Evolutionary conservation across 2,113 vertebrate genomes (phyloP), one percentile per base, ranked within the genome.

Genomic region (Psilopsiagon aurifrons): DNA sequence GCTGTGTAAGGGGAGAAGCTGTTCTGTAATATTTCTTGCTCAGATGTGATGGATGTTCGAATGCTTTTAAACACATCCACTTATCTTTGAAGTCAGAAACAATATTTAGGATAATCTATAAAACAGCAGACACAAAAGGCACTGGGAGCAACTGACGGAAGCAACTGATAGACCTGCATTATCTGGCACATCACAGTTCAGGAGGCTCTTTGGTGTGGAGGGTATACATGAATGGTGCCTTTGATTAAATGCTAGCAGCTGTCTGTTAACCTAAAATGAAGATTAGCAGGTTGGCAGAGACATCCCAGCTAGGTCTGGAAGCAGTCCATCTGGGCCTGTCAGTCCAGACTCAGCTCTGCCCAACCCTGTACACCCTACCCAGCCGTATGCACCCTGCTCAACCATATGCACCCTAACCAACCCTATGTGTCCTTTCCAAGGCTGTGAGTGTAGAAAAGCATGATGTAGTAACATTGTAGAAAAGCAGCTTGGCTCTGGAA

Each of bases 191-290:
- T 4, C 33, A 27, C 28, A 57, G 69, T 62, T 83, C 67, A 80
- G 68, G 68, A 77, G 54, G 23, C 59, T 86, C 27, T 33, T 27
- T 16, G 37, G 15, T 51, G 54, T 2, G 2, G 49, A 74, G 28
- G 17, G 8, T n/a, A 37, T 67, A 43, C 13, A 22, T 31, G 52
- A 94, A n/a, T 47, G 67, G 27, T 85, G 63, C 59, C 44, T 69
- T 63, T 88, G 88, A 92, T 94, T 78, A 91, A 94, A 78, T 87
- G 77, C 35, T 70, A 64, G 47, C 87, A 91, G 84, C 81, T 91
- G 46, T 29, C 35, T 1, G 28, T 75, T 92, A 82, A 89, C 43
- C 29, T 39, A 46, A 86, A 29, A 63, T 68, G 55, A 78, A 86
- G 83, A 80, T 83, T 57, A 86, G 37, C 54, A 73, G 66, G 62